Evolutionary conservation across 35 echinoderm and acorn worm species (phyloP), one percentile per base, ranked within the genome.

Genomic region (Apostichopus californicus): DNA sequence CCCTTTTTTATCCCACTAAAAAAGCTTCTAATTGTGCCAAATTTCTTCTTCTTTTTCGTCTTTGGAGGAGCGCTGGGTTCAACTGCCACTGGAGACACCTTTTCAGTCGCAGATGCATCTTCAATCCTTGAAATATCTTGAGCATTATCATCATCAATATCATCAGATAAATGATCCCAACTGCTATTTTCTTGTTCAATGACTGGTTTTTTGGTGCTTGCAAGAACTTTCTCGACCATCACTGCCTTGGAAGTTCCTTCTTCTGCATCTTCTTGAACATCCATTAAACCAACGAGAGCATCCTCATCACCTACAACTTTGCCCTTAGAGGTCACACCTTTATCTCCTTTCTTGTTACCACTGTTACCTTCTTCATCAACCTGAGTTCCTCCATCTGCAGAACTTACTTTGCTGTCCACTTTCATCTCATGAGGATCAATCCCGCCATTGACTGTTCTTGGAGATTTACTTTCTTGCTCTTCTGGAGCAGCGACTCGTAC

Each of bases 21-120:
- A 26, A 79, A 91, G 59, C 28, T 91, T 21, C 77, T 79, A 46
- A 77, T 78, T 4, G 70, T 73, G 7, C 56, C 46, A 54, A 77
- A 91, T 57, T 91, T 79, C 77, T 91, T 91, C 46, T 77, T 90
- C 64, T 90, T 71, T 52, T 79, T 91, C 80, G 26, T 82, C 18
- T n/a, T 14, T 34, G 46, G 55, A 82, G 80, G 46, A 15, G 28
- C 34, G 10, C 55, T 82, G n/a, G 71, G 17, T 18, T 75, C 71
- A 18, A 18, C 17, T 18, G 71, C 71, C 6, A 75, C 7, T 1
- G 15, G 71, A 20, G 71, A 20, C 17, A 75, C 71, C 17, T 75
- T n/a, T 75, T 75, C 71, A 75, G 7, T 22, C 1, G 18, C 2
- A 75, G 71, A 1, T 6, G 71, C 12, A 18, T 82, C 26, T 57